phyloP scores from a whole-genome alignment of 1,140 invertebrate species.

The Mizuhopecten yessoensis region DNA sequence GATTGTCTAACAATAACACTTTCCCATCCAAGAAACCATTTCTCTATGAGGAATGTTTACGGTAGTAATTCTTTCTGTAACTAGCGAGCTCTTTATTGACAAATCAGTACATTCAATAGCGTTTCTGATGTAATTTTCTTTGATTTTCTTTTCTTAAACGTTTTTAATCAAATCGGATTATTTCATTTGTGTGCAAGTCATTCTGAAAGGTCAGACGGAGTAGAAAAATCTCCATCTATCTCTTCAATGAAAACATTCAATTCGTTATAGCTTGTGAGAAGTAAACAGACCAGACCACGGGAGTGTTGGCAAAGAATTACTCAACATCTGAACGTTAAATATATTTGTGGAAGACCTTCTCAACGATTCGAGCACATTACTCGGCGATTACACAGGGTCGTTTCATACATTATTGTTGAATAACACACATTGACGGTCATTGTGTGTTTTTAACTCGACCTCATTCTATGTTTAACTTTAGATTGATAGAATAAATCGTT shows the following conservation, averaged over 20 bases:
- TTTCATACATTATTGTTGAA: conserved; percentile 11
- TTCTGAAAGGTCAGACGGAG: background rate
- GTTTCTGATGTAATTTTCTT: too few species aligned
- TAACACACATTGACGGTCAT: background rate
- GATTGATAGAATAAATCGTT: background rate
- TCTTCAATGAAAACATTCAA: background rate
- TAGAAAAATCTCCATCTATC: background rate
- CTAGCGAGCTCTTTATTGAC: too few species aligned
- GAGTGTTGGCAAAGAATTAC: background rate
- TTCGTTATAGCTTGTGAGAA: conserved; percentile 6
- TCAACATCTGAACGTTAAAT: background rate
- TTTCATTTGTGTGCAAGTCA: too few species aligned
- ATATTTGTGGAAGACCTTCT: background rate
- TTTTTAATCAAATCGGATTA: too few species aligned
- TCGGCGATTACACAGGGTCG: background rate
- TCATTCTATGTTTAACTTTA: conserved; percentile 5
- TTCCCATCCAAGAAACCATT: too few species aligned
- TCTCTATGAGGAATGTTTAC: too few species aligned
- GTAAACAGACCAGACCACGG: background rate
- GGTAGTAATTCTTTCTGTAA: too few species aligned
- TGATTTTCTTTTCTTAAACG: too few species aligned
- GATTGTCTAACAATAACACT: too few species aligned
- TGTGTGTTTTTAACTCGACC: conserved; percentile 1
- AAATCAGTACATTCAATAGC: too few species aligned
- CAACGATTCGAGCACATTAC: background rate